Percentiles rank a stretch among this genome's conserved stretches.
Conservation (phyloP, 2,888 invertebrate genomes). For the Nephrotoma guestfalica region DNA sequence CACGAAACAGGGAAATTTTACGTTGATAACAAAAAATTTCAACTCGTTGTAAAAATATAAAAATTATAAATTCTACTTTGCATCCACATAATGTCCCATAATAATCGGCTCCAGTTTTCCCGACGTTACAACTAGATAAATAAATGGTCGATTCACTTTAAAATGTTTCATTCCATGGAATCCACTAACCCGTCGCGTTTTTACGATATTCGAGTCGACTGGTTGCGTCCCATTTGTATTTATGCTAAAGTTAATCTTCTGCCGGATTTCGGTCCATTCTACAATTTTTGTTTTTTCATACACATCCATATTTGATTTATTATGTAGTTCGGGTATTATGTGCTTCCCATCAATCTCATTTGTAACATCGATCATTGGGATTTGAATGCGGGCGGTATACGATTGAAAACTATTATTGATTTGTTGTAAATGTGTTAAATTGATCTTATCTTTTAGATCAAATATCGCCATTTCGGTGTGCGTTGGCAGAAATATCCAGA, state of each 20-base stretch:
- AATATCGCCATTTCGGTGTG: not conserved
- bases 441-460: not conserved
- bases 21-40: not conserved
- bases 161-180: not conserved
- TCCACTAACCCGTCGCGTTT: not conserved
- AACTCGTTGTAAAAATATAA: not conserved
- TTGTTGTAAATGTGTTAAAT: not conserved
- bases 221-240: not conserved
- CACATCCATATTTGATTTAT: not conserved
- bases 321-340: not conserved
- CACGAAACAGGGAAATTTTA: not conserved
- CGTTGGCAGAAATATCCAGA: not conserved
- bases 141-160: constrained; percentile 2
- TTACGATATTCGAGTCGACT: not conserved
- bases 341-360: not conserved
- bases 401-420: not conserved
- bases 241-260: not conserved
- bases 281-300: not conserved
- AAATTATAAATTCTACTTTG: not conserved
- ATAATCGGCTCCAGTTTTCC: not conserved
- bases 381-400: not conserved
- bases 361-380: not conserved
- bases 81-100: not conserved
- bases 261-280: not conserved
- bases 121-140: not conserved